Base-by-base conservation (phyloP, 1,140 invertebrate genomes). In the Eurosta solidaginis region DNA sequence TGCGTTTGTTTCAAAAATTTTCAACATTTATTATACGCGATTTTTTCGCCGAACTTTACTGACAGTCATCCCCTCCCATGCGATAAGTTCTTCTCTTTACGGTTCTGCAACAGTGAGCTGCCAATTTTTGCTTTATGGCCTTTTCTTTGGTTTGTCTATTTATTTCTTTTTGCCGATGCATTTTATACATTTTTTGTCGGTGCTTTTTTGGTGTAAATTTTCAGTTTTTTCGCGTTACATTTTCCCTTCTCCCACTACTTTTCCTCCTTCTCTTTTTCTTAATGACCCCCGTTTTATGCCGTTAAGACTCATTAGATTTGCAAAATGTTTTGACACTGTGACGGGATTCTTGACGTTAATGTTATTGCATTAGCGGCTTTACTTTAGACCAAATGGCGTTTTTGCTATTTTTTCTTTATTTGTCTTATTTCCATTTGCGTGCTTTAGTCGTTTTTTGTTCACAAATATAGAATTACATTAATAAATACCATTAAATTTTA, bases 281-380 rank as follows among this genome's bases (percentile, higher is more conserved):
- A 36, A n/a, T n/a, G n/a, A n/a, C n/a, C n/a, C 7, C n/a, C 17
- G 81, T 84, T 84, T 84, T 85, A 83, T 85, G 84, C 83, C 84
- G 84, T 84, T 81, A 81, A 82, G 84, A 84, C 84, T 85, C 84
- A 85, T 85, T 85, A 85, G 84, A 85, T 83, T 83, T 84, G 84
- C 84, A 83, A 82, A 85, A 84, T 85, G 84, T 82, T 85, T 68
- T 81, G 78, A 75, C 79, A 75, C 80, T 77, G 74, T 68, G 59
- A 68, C 59, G 59, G 59, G 33, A 40, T 68, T 36, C 59, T 68
- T 68, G 29, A 78, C 83, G 81, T 85, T 85, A 85, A 83, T 85
- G 82, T 85, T 85, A 85, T 85, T 85, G 85, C 80, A 81, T 81
- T 79, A 77, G 10, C 76, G 50, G 50, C 42, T 63, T 78, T 40